Evolutionary conservation across 2,888 invertebrate genomes (phyloP).

Genomic region (Boloria euphrosyne): DNA sequence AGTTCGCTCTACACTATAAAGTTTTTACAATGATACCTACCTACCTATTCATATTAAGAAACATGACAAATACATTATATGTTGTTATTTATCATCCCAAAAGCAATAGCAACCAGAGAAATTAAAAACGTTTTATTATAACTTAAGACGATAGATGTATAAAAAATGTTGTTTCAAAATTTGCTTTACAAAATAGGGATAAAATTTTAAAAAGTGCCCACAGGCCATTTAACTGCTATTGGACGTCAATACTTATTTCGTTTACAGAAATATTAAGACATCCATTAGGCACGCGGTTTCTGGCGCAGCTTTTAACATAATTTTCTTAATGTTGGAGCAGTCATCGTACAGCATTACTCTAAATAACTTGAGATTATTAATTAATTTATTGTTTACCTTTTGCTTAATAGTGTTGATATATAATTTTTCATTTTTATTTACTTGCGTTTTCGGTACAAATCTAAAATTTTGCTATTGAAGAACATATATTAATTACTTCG

Average conservation of each 20-base stretch:
- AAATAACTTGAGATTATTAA: slow-evolving; percentile 12
- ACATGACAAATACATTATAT: no score
- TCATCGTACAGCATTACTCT: slow-evolving; percentile 7
- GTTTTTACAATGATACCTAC: background rate
- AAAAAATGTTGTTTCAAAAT: background rate
- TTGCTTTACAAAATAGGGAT: background rate
- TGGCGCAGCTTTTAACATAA: slow-evolving; percentile 20
- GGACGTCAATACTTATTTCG: slow-evolving; percentile 42
- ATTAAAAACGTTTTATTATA: no score
- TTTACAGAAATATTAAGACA: slow-evolving; percentile 39
- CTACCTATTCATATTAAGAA: no score
- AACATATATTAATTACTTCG: no score
- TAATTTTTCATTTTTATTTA: background rate
- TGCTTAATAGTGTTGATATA: background rate
- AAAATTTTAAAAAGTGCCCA: background rate
- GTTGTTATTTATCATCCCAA: no score
- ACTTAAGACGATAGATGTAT: no score
- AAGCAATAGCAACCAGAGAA: no score
- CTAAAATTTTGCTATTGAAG: background rate
- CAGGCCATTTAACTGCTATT: slow-evolving; percentile 47
- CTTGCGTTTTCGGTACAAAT: background rate
- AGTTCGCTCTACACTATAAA: background rate
- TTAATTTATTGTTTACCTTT: slow-evolving; percentile 6
- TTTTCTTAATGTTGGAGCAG: slow-evolving; percentile 19
- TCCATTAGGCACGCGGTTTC: slow-evolving; percentile 26